Evolutionary conservation across 1,140 invertebrate species (phyloP).

Genomic region (Eurosta solidaginis): DNA sequence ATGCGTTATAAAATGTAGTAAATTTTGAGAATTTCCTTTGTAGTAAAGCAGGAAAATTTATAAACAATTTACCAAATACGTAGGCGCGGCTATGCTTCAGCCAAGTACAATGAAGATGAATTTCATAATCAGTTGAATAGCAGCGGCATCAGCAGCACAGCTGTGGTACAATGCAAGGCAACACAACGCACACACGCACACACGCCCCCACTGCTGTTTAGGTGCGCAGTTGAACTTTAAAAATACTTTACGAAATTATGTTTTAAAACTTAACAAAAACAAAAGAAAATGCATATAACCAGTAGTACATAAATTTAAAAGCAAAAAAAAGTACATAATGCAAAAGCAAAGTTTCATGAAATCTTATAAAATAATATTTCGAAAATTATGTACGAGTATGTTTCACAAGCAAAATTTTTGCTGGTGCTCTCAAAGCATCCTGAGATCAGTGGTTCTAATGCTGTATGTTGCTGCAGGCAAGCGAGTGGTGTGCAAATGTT

Average conservation of each 20-base stretch:
- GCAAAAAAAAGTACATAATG: background rate
- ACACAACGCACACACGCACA: background rate
- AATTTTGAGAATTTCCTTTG: constrained; percentile 14
- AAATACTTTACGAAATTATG: constrained; percentile 28
- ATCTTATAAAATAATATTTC: constrained; percentile 30
- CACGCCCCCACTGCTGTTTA: background rate
- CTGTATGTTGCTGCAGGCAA: background rate
- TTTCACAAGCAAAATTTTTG: background rate
- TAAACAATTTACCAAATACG: constrained; percentile 16
- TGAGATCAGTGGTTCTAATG: background rate
- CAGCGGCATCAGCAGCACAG: background rate
- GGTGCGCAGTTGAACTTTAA: constrained; percentile 6
- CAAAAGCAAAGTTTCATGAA: constrained; percentile 4
- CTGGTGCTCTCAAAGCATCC: background rate
- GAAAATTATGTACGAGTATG: constrained; percentile 29
- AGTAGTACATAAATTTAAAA: background rate
- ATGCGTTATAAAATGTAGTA: background rate
- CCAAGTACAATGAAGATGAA: background rate
- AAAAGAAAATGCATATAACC: no score
- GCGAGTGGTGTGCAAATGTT: background rate
- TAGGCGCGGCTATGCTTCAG: background rate
- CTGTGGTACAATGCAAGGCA: no score
- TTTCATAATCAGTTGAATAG: background rate
- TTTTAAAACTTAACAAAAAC: background rate
- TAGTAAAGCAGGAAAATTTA: background rate